Evolutionary conservation across 2,888 invertebrate genomes (phyloP).

Genomic region (Pterobdella sp.): DNA sequence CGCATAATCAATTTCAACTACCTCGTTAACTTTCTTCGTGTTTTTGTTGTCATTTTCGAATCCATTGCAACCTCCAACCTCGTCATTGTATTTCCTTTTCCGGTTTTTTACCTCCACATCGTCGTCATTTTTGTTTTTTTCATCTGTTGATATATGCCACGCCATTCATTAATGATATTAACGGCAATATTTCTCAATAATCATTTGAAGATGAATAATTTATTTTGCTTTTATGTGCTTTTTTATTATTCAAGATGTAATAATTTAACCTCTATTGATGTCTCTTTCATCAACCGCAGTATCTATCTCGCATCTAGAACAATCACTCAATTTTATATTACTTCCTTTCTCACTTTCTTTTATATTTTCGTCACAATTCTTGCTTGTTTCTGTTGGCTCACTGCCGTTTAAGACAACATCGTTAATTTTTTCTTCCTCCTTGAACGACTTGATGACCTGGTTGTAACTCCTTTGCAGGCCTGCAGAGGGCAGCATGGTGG

Average conservation of each 20-base stretch:
- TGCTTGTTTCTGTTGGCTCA: not conserved
- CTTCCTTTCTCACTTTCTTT: not conserved
- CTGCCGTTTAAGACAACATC: not conserved
- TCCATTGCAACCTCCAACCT: not conserved
- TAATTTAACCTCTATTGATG: not conserved
- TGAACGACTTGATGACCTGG: not conserved
- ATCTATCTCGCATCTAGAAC: no score
- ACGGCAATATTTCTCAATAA: not conserved
- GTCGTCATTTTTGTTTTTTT: not conserved
- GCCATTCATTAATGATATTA: not conserved
- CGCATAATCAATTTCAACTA: not conserved
- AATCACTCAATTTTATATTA: not conserved
- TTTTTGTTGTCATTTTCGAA: not conserved
- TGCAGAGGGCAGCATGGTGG: not conserved
- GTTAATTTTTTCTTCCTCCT: not conserved
- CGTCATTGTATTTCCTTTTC: not conserved
- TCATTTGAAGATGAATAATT: not conserved
- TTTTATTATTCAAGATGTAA: not conserved
- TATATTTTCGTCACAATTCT: not conserved
- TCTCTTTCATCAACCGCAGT: no score
- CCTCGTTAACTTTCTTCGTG: not conserved
- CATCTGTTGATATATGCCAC: slow-evolving; percentile 5
- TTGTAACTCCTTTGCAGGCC: not conserved
- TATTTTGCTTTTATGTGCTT: not conserved
- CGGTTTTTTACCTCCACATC: not conserved